Conservation (phyloP, 1,140 invertebrate species). For the Tigriopus japonicus region DNA sequence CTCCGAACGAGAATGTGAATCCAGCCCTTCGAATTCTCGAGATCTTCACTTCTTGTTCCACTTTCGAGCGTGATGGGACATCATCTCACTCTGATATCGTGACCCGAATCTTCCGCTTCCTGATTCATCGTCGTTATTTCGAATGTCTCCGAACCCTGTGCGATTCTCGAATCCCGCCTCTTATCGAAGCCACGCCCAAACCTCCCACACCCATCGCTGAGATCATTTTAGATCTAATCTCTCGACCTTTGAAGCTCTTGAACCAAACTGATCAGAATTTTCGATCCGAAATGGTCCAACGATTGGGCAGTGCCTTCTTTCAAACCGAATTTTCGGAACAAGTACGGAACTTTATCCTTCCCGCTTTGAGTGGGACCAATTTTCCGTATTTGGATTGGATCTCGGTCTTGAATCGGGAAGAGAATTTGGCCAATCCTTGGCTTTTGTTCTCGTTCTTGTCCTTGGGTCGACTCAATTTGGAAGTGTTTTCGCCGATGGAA, state of each 20-base stretch:
- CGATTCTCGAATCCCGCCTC: slow-evolving; percentile 45
- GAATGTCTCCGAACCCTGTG: slow-evolving; percentile 44
- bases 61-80: slow-evolving; percentile 21
- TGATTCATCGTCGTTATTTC: slow-evolving; percentile 40
- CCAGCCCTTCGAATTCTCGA: slow-evolving; percentile 54
- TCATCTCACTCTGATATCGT: slow-evolving; percentile 24
- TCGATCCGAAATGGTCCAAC: background rate
- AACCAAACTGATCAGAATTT: slow-evolving; percentile 4
- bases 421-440: slow-evolving; percentile 21
- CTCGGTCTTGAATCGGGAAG: slow-evolving; percentile 22
- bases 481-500: slow-evolving; percentile 27
- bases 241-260: slow-evolving; percentile 39
- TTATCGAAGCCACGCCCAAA: slow-evolving; percentile 42
- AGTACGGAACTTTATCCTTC: slow-evolving; percentile 7
- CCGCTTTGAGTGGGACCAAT: background rate
- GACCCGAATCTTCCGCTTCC: slow-evolving; percentile 16
- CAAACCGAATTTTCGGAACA: slow-evolving; percentile 20
- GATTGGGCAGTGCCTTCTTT: slow-evolving; percentile 20
- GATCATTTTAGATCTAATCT: slow-evolving; percentile 51
- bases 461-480: slow-evolving; percentile 41
- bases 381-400: slow-evolving; percentile 13
- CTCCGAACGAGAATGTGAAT: slow-evolving; percentile 36
- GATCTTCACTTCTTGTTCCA: slow-evolving; percentile 43
- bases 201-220: slow-evolving; percentile 53
- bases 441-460: slow-evolving; percentile 41